phyloP scores from a whole-genome alignment of 2,113 vertebrate genomes.

The Caretta caretta region DNA sequence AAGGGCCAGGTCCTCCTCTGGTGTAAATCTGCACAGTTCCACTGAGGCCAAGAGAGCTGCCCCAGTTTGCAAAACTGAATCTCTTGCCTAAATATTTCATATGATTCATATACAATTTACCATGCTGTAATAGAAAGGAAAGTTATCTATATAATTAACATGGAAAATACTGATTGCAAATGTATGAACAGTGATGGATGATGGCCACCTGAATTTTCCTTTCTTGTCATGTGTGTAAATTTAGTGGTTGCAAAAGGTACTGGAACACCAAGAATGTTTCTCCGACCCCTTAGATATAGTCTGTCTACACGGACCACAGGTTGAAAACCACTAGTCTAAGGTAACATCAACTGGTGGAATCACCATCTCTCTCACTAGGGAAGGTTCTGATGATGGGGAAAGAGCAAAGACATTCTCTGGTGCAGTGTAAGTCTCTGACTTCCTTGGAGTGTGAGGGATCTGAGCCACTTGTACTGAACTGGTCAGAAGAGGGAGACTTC shows the following conservation, averaged over 20 bases:
- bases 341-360: background rate
- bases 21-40: background rate
- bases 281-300: background rate
- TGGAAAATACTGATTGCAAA: background rate
- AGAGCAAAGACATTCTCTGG: background rate
- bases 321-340: background rate
- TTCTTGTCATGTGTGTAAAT: background rate
- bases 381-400: background rate
- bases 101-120: accelerated
- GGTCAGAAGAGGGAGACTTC: background rate
- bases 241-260: background rate
- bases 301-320: background rate
- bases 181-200: background rate
- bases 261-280: background rate
- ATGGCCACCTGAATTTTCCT: background rate
- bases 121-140: accelerated
- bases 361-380: background rate
- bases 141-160: background rate
- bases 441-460: background rate
- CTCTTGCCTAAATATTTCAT: background rate
- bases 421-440: background rate
- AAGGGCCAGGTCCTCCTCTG: background rate
- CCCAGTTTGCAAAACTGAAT: background rate
- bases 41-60: accelerated
- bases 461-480: background rate